Percentiles rank a stretch among this genome's conserved stretches.
phyloP scores from a whole-genome alignment of 2,888 invertebrate species.

The Petrolisthes cinctipes region DNA sequence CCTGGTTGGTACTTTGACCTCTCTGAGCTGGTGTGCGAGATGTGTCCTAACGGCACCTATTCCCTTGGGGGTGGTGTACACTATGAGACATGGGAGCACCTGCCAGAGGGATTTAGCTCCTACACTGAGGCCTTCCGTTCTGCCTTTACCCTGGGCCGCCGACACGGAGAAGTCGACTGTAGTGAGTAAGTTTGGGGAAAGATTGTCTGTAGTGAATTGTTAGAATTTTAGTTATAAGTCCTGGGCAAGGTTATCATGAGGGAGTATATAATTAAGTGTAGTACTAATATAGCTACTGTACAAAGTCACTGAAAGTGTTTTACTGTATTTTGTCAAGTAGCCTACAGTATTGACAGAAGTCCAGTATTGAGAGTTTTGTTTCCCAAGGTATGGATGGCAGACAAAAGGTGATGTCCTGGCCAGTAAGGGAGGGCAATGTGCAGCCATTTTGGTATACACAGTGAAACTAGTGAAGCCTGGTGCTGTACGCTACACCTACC shows the following conservation, averaged over 20 bases:
- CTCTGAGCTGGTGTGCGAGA: constrained; percentile 72
- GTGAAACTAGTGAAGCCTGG: constrained; percentile 74
- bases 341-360: too few relatives aligned
- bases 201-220: not conserved
- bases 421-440: constrained; percentile 72
- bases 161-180: constrained; percentile 69
- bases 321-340: too few relatives aligned
- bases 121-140: constrained; percentile 69
- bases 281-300: too few relatives aligned
- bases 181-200: constrained; percentile 68
- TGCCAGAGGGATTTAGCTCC: constrained; percentile 72
- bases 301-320: too few relatives aligned
- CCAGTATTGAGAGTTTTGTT: not conserved
- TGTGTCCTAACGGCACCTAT: constrained; percentile 73
- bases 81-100: constrained; percentile 73
- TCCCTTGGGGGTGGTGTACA: constrained; percentile 74
- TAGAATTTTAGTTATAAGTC: too few relatives aligned
- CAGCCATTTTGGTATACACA: constrained; percentile 72
- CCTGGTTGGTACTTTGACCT: constrained; percentile 74
- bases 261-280: too few relatives aligned
- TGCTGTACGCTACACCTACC: constrained; percentile 73
- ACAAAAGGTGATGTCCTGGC: constrained; percentile 72
- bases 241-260: too few relatives aligned
- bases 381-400: constrained; percentile 71
- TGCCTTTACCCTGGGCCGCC: constrained; percentile 68